Conservation (phyloP, 2,797 vertebrate genomes). For the Acestrorhynchus altus region DNA sequence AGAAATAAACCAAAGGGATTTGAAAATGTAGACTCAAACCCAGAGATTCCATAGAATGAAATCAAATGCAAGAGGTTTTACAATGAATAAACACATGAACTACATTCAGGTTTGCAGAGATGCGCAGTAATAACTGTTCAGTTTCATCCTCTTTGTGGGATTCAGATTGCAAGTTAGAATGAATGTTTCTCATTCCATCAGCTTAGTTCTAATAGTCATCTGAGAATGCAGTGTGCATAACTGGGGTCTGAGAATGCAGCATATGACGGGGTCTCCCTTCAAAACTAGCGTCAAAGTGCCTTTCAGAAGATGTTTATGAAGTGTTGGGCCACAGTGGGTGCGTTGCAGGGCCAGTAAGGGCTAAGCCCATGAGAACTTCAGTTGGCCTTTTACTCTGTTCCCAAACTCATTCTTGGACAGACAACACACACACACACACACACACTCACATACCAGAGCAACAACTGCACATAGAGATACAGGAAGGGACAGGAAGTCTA, state of each 20-base stretch:
- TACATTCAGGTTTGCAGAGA: too few species aligned
- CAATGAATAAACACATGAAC: too few species aligned
- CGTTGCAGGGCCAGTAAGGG: constrained; percentile 8
- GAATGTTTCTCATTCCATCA: background rate
- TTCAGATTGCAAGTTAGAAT: background rate
- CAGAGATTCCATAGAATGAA: too few species aligned
- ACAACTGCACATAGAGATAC: constrained; percentile 47
- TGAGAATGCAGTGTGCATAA: constrained; percentile 13
- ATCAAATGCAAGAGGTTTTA: too few species aligned
- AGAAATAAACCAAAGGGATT: too few species aligned
- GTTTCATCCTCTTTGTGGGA: background rate
- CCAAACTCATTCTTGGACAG: constrained; percentile 48
- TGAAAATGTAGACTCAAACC: too few species aligned
- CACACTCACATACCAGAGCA: constrained; percentile 37
- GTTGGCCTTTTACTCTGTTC: constrained; percentile 56
- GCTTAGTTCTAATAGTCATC: background rate
- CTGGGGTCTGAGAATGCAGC: constrained; percentile 10
- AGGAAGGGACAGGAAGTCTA: constrained; percentile 53
- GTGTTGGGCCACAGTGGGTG: constrained; percentile 35
- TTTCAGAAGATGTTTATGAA: constrained; percentile 46
- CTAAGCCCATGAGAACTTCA: constrained; percentile 46
- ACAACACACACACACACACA: constrained; percentile 18
- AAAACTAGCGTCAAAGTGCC: constrained; percentile 34
- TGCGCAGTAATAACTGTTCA: background rate
- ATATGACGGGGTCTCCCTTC: constrained; percentile 26